Evolutionary conservation across 2,113 vertebrate genomes (phyloP).

Genomic region (Erinaceus europaeus): DNA sequence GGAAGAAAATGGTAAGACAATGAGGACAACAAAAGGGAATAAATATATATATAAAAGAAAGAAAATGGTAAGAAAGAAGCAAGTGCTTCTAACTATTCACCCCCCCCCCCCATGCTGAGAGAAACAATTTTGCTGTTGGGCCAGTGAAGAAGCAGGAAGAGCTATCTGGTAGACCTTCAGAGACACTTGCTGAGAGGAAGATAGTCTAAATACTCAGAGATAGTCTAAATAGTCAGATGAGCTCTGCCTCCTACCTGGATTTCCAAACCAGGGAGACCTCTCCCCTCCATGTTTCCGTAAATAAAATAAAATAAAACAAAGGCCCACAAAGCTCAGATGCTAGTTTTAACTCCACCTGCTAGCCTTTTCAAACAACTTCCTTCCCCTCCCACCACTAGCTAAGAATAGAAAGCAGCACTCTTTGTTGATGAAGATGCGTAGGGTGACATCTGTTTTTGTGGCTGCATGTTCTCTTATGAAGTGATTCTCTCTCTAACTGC

Average conservation of each 20-base stretch:
- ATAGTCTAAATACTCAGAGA: not conserved
- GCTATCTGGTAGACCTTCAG: not conserved
- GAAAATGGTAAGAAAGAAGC: conserved; percentile 91
- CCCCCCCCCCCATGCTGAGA: not conserved
- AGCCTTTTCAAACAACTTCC: conserved; percentile 31
- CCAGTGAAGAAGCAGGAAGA: not conserved
- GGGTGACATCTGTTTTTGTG: not conserved
- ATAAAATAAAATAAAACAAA: conserved; percentile 35
- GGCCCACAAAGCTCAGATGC: not conserved
- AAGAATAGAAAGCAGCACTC: conserved; percentile 11
- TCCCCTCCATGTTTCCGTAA: too few species aligned
- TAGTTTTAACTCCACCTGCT: conserved; percentile 25
- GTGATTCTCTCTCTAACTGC: not conserved
- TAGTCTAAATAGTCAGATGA: not conserved
- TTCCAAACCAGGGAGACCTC: not conserved
- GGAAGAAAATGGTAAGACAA: conserved; percentile 99
- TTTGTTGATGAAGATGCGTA: not conserved
- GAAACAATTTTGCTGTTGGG: not conserved
- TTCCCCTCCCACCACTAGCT: not conserved
- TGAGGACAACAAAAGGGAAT: too few species aligned
- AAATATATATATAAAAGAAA: too few species aligned
- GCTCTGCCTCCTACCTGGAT: conserved; percentile 9
- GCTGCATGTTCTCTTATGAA: not conserved
- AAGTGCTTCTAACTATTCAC: fast-evolving
- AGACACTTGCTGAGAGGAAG: not conserved